phyloP scores from a whole-genome alignment of 2,113 vertebrate genomes.

The Calyptommatus sinebrachiatus region DNA sequence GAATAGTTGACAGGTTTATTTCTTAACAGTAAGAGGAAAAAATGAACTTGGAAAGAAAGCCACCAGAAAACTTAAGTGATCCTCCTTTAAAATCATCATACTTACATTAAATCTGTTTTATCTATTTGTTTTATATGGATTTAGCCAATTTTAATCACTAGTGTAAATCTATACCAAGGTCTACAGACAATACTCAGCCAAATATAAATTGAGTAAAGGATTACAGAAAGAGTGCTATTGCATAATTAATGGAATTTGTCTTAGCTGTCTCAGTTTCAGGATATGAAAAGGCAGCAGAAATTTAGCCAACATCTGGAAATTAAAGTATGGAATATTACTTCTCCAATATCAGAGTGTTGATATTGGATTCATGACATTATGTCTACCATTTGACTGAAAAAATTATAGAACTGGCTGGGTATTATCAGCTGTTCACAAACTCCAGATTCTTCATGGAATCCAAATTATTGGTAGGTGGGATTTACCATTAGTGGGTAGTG shows the following conservation, averaged over 20 bases:
- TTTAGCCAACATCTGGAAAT: slow-evolving; percentile 46
- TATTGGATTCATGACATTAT: slow-evolving; percentile 28
- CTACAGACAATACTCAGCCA: background rate
- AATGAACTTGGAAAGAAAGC: slow-evolving; percentile 13
- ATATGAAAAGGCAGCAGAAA: slow-evolving; percentile 42
- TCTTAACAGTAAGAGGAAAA: background rate
- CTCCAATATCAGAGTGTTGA: slow-evolving; percentile 46
- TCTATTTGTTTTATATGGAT: slow-evolving; percentile 40
- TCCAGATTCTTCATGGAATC: slow-evolving; percentile 13
- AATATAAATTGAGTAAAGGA: slow-evolving; percentile 25
- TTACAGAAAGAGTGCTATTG: slow-evolving; percentile 17
- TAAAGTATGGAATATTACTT: slow-evolving; percentile 46
- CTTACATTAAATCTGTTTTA: slow-evolving; percentile 16
- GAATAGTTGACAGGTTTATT: background rate
- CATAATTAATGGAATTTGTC: slow-evolving; percentile 33
- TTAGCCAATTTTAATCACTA: background rate
- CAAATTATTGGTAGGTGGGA: background rate
- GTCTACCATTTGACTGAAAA: slow-evolving; percentile 26
- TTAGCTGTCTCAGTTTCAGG: slow-evolving; percentile 16
- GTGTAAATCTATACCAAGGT: slow-evolving; percentile 15
- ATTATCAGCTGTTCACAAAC: slow-evolving; percentile 19
- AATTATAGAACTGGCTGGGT: slow-evolving; percentile 44
- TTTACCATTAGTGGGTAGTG: slow-evolving; percentile 6
- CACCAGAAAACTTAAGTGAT: background rate
- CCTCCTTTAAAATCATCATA: background rate